Evolutionary conservation across 2,797 vertebrate species (phyloP).

Genomic region (Melanotaenia trifasciata): DNA sequence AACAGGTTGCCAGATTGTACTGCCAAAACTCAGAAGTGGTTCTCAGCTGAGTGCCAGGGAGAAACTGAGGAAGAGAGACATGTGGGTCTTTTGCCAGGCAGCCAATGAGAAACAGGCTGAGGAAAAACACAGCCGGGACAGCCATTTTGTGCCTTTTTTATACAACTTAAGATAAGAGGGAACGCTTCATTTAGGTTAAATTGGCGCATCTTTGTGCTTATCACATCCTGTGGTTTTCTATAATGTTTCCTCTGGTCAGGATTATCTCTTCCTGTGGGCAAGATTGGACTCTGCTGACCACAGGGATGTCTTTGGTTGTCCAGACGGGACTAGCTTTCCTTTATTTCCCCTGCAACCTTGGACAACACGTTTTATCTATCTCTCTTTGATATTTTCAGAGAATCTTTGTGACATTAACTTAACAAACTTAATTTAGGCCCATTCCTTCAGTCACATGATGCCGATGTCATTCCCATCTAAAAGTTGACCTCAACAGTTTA

Average conservation of each 20-base stretch:
- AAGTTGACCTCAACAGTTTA: conserved; percentile 19
- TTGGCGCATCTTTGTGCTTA: conserved; percentile 58
- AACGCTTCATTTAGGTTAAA: conserved; percentile 72
- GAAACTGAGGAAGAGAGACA: conserved; percentile 49
- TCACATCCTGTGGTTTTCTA: conserved; percentile 65
- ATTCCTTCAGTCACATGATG: conserved; percentile 24
- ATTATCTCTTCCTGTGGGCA: conserved; percentile 80
- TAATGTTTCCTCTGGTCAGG: conserved; percentile 74
- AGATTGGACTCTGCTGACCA: conserved; percentile 57
- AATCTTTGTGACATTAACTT: conserved; percentile 11
- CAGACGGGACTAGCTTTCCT: conserved; percentile 11
- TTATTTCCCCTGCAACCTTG: conserved; percentile 27
- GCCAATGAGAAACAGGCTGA: conserved; percentile 68
- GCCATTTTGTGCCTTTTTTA: conserved; percentile 67
- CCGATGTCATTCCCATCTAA: conserved; percentile 11
- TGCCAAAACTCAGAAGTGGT: conserved; percentile 70
- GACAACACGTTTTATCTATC: conserved; percentile 35
- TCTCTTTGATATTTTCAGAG: conserved; percentile 6
- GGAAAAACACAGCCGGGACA: conserved; percentile 29
- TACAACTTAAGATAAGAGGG: conserved; percentile 62
- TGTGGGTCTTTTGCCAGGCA: conserved; percentile 50
- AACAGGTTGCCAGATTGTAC: conserved; percentile 48
- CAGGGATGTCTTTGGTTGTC: conserved; percentile 25
- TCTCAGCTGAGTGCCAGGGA: conserved; percentile 62
- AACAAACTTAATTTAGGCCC: conserved; percentile 5